phyloP scores from a whole-genome alignment of 2,888 invertebrate genomes.

The Carterocephalus palaemon region DNA sequence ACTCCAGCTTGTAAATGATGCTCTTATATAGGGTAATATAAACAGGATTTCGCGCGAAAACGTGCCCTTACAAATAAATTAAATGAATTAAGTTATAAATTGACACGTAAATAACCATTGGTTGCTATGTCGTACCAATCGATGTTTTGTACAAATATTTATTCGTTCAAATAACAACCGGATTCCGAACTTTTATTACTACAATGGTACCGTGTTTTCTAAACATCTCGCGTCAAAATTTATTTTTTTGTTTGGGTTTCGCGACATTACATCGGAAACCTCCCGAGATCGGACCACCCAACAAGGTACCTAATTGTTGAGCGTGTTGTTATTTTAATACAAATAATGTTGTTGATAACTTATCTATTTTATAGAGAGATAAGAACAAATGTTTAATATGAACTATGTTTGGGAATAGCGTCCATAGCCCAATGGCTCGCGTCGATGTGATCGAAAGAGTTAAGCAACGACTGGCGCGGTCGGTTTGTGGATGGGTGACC shows the following conservation, averaged over 20 bases:
- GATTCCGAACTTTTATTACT: conserved; percentile 28
- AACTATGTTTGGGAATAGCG: not conserved
- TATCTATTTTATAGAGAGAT: conserved; percentile 37
- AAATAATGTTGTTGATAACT: conserved; percentile 53
- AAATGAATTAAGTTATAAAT: too few species aligned
- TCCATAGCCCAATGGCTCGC: not conserved
- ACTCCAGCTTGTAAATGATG: too few species aligned
- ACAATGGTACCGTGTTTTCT: conserved; percentile 54
- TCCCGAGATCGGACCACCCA: conserved; percentile 41
- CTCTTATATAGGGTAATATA: too few species aligned
- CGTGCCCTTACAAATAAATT: too few species aligned
- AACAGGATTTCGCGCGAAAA: too few species aligned
- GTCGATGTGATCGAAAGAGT: not conserved
- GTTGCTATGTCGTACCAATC: not conserved
- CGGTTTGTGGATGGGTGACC: too few species aligned
- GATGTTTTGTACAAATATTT: conserved; percentile 12
- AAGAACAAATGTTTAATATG: conserved; percentile 14
- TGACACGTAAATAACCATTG: too few species aligned
- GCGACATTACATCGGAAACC: conserved; percentile 41
- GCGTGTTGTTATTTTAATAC: conserved; percentile 53
- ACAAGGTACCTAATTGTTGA: conserved; percentile 37
- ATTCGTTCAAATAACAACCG: conserved; percentile 8
- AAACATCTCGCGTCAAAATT: conserved; percentile 44
- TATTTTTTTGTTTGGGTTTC: conserved; percentile 42
- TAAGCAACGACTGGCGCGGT: too few species aligned